Base-by-base conservation (phyloP, 2,113 vertebrate genomes). In the Strigops habroptila region DNA sequence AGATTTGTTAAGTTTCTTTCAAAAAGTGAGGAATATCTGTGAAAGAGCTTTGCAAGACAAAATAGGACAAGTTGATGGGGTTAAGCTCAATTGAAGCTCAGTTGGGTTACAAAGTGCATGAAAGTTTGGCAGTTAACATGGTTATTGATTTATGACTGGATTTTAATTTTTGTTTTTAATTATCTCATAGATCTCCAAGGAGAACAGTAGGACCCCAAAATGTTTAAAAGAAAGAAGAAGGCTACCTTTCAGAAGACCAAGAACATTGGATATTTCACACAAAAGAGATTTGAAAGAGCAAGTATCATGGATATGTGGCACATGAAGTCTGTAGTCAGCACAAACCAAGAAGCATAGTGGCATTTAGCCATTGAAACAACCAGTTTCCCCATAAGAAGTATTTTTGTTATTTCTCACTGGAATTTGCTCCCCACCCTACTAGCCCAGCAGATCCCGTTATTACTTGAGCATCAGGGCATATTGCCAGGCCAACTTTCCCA, bases 401-500 rank as follows among this genome's bases (percentile, higher is more conserved):
- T 95, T 87, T 95, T 90, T 92, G 33, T 75, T 91, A 64, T 69
- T 89, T 92, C 55, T 93, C 95, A 75, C 69, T 57, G 95, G 94
- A 95, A 95, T 89, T 92, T 75, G 1, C 19, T 92, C 57, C 65
- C 35, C 28, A 65, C 59, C 49, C 67, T 41, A 55, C 27, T 28
- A 95, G 35, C 25, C 91, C 49, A 70, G 43, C 14, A 92, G 82
- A 95, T 91, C 65, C 74, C 44, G 0, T 73, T 93, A 89, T 76
- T 96, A 65, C 63, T 89, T 82, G 84, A 93, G 41, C 37, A 82
- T 65, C n/a, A 74, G 62, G 94, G 91, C 81, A 80, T 17, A 41
- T 14, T 90, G 87, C 93, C 95, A 97, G 85, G 53, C 74, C 78
- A 80, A 43, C 37, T 94, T 96, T 96, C 96, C 82, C 95, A 96